Base-by-base conservation (phyloP, 2,113 vertebrate genomes). In the Myiozetetes cayanensis region DNA sequence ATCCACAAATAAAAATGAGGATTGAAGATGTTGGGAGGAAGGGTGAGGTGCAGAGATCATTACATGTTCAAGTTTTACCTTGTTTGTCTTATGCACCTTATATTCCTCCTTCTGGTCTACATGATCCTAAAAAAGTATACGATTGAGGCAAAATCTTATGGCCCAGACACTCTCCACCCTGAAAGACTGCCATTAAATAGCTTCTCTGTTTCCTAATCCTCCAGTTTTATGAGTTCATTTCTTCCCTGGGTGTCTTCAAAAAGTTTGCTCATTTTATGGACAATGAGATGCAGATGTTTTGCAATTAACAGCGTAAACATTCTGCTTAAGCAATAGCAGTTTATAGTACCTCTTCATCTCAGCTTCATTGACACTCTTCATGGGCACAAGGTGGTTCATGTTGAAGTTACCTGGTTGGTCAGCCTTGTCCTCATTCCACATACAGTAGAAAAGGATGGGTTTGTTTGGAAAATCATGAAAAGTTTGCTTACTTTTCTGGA, bases 151-250 rank as follows among this genome's bases (percentile, higher is more conserved):
- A 88, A 89, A 87, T 17, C 43, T 91, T 53, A 63, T 5, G 18
- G 77, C 44, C 55, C 65, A 71, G 83, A 33, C 33, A 14, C 78
- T 90, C 66, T 56, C 62, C 49, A 59, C 6, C 71, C 76, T 79
- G 50, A 92, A 91, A 85, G 63, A 19, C 66, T 88, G 87, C 62
- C 90, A 89, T 94, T 95, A 95, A 97, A 90, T 75, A 91, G 58
- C 89, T 96, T 83, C 63, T 95, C 68, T 96, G 19, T 18, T 85
- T 84, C 46, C 65, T 78, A 93, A 92, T 94, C 87, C 62, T 96
- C 87, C 27, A 87, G 78, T 72, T 94, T 23, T 87, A 84, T 59
- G 68, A 82, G 68, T 94, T 87, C 19, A 33, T 85, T 87, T 88
- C 58, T 47, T 85, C 58, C 44, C 25, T 65, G 58, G 31, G 25